Evolutionary conservation across 53 echinoderm and acorn worm genomes (phyloP), one percentile per base, ranked within the genome.

Genomic region (Mesocentrotus franciscanus): DNA sequence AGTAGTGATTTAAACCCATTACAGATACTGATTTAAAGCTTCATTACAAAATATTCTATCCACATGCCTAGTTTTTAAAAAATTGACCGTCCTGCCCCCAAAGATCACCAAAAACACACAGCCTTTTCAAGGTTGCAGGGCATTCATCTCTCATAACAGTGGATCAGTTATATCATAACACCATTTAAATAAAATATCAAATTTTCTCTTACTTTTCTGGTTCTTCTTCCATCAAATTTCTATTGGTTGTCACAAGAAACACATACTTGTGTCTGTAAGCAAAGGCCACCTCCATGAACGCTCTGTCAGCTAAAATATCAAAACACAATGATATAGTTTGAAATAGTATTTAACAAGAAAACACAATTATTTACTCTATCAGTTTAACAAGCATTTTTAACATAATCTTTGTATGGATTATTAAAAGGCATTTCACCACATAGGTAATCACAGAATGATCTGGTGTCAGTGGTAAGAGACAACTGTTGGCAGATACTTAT

Each of bases 261-360:
- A 96, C 95, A 95, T 97, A 98, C 18, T 92, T 93, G 62, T 96
- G 96, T 60, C 98, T 94, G 93, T 97, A 98, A 24, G 97, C 99
- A 97, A 99, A 98, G 71, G 98, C 99, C 71, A 95, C 96, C 74
- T 99, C 99, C 92, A 98, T 96, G 89, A 99, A 99, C 57, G 97
- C 97, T 72, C 99, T 89, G 89, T 99, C 97, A 71, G 71, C 90
- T 95, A 34, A 36, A 58, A 78, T 8, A 56, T 49, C 0, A 56
- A 78, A 83, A 79, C 26, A 72, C 71, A 93, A 42, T 26, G 49
- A 5, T 49, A 49, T 7, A 49, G 49, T 49, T 49, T 49, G 49
- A 74, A 74, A 74, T 30, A 74, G 30, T 12, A 71, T 71, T 5
- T 24, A 9, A 32, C 6, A 60, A 34, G 26, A 91, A 61, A 33